Percentiles rank a stretch among this genome's conserved stretches.
phyloP scores from a whole-genome alignment of 2,113 vertebrate genomes.

The Pseudorectes ferrugineus region DNA sequence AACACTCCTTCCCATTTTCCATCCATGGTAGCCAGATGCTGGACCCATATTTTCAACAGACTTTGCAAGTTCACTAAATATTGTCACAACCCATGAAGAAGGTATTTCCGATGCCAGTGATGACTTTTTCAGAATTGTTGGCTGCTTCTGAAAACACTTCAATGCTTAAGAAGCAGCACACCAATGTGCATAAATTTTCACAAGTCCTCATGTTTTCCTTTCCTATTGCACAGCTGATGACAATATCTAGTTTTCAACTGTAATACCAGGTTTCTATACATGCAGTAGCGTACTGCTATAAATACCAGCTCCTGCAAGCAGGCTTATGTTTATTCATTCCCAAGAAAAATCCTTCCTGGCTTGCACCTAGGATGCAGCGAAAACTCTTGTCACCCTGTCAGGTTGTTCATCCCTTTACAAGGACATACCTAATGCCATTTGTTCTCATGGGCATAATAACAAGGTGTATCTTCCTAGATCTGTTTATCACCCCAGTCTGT shows the following conservation, averaged over 20 bases:
- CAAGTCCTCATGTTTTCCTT: not conserved
- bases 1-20: not conserved
- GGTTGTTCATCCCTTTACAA: not conserved
- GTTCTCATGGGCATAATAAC: not conserved
- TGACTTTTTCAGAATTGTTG: not conserved
- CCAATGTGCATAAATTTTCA: not conserved
- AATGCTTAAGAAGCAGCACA: not conserved
- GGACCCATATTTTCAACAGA: not conserved
- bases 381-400: not conserved
- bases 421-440: not conserved
- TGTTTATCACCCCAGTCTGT: not conserved
- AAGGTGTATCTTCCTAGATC: not conserved
- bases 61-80: not conserved
- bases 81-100: not conserved
- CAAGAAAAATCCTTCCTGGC: not conserved
- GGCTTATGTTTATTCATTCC: not conserved
- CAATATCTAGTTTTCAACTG: not conserved
- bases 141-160: not conserved
- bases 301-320: not conserved
- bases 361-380: not conserved
- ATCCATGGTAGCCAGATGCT: not conserved
- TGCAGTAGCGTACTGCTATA: not conserved
- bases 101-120: not conserved
- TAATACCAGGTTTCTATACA: not conserved
- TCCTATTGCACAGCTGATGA: not conserved